phyloP scores from a whole-genome alignment of 2,797 vertebrate species.

The Malacoctenus gilli region DNA sequence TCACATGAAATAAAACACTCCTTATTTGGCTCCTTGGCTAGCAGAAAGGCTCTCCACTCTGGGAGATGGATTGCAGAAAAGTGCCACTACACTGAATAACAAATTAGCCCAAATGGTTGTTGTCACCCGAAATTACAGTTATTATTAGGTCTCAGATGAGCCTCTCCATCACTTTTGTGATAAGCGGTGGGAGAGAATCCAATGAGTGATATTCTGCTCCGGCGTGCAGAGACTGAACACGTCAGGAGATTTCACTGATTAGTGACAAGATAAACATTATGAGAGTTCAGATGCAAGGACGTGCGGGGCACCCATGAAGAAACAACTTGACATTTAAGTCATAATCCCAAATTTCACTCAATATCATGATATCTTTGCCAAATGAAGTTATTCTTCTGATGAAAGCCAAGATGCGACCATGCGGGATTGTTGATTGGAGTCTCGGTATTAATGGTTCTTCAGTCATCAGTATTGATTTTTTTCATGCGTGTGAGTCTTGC shows the following conservation, averaged over 20 bases:
- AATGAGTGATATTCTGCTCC: constrained; percentile 46
- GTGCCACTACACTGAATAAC: constrained; percentile 45
- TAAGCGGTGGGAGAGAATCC: constrained; percentile 34
- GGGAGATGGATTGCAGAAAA: constrained; percentile 48
- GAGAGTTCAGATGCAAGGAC: no score
- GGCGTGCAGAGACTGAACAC: constrained; percentile 5
- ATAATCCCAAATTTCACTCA: no score
- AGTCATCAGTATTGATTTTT: no score
- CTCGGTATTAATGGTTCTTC: no score
- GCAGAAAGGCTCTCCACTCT: constrained; percentile 44
- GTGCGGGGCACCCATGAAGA: no score
- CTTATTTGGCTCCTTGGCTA: constrained; percentile 36
- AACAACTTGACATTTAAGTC: no score
- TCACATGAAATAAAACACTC: constrained; percentile 16
- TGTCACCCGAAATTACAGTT: constrained; percentile 62
- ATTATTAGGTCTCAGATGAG: constrained; percentile 68
- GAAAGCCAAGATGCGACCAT: no score
- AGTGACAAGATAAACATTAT: no score
- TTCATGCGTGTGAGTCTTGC: no score
- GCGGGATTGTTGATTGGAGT: no score
- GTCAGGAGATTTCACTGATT: constrained; percentile 9
- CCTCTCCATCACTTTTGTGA: constrained; percentile 59
- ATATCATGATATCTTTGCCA: no score
- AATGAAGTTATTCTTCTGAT: no score
- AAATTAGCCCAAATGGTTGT: constrained; percentile 61